phyloP scores from a whole-genome alignment of 1,140 invertebrate species.

The Drosophila serrata region DNA sequence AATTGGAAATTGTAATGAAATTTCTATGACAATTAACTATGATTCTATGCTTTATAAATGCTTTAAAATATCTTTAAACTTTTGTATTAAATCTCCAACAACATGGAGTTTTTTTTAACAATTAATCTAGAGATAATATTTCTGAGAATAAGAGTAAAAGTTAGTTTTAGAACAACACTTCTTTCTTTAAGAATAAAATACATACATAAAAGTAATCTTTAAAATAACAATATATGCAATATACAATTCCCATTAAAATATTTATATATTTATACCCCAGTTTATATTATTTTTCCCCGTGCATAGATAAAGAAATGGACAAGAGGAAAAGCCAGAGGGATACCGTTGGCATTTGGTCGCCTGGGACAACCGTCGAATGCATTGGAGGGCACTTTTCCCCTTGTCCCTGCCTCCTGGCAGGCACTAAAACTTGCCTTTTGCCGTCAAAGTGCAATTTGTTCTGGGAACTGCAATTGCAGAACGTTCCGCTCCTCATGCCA shows the following conservation, averaged over 20 bases:
- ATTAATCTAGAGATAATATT: neutral
- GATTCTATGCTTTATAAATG: too few species aligned
- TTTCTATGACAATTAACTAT: neutral
- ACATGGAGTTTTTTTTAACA: too few species aligned
- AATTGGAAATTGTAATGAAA: neutral
- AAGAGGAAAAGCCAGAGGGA: constrained; percentile 1
- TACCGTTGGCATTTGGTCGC: constrained; percentile 55
- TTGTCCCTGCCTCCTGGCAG: constrained; percentile 22
- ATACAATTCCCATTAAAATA: neutral
- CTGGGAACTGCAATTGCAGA: constrained; percentile 56
- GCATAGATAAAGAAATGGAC: constrained; percentile 9
- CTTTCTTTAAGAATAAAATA: neutral
- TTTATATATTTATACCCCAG: neutral
- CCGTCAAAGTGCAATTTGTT: constrained; percentile 81
- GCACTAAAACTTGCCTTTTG: constrained; percentile 74
- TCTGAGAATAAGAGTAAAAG: neutral
- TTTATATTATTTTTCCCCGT: neutral
- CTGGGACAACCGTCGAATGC: constrained; percentile 75
- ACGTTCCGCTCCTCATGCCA: constrained; percentile 2
- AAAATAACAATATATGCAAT: neutral
- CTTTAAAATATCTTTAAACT: neutral
- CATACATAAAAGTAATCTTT: neutral
- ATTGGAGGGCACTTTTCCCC: constrained; percentile 61
- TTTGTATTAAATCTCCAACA: too few species aligned
- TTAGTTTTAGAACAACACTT: neutral